Conservation (phyloP, 1,140 invertebrate genomes). For the Aradophagus sp. region DNA sequence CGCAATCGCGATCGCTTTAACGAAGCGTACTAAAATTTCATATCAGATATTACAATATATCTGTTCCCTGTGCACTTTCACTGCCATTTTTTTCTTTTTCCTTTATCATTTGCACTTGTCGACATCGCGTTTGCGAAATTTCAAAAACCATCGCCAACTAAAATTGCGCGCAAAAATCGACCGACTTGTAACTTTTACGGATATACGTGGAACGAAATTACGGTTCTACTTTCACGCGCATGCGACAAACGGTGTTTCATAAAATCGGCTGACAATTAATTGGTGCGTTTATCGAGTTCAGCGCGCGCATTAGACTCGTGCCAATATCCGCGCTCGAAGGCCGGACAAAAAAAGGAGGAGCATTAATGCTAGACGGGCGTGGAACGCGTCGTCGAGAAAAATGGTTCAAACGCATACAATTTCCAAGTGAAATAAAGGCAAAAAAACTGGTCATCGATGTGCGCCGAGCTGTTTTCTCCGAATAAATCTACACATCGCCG, state of each 20-base stretch:
- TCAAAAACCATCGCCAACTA: conserved; percentile 31
- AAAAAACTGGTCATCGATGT: conserved; percentile 54
- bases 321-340: conserved; percentile 31
- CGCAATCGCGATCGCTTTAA: conserved; percentile 40
- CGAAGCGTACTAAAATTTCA: conserved; percentile 41
- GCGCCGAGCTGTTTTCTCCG: conserved; percentile 52
- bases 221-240: conserved; percentile 52
- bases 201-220: conserved; percentile 37
- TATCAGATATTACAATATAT: conserved; percentile 43
- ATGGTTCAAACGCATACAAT: conserved; percentile 55
- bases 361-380: conserved; percentile 48
- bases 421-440: conserved; percentile 56
- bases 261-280: conserved; percentile 54
- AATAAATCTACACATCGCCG: conserved; percentile 56
- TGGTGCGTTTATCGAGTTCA: conserved; percentile 53
- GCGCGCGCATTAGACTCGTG: conserved; percentile 49
- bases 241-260: conserved; percentile 51
- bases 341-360: conserved; percentile 41
- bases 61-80: conserved; percentile 40
- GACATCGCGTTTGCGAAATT: conserved; percentile 38
- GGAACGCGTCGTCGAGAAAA: conserved; percentile 42
- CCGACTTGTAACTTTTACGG: conserved; percentile 40
- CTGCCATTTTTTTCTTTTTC: conserved; percentile 38
- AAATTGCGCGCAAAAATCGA: conserved; percentile 17
- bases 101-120: too few species aligned